These are phyloP conservation scores for Netelia inedita DNA, from an alignment of 2,888 invertebrate species.

Conservation along the genomic window DNA sequence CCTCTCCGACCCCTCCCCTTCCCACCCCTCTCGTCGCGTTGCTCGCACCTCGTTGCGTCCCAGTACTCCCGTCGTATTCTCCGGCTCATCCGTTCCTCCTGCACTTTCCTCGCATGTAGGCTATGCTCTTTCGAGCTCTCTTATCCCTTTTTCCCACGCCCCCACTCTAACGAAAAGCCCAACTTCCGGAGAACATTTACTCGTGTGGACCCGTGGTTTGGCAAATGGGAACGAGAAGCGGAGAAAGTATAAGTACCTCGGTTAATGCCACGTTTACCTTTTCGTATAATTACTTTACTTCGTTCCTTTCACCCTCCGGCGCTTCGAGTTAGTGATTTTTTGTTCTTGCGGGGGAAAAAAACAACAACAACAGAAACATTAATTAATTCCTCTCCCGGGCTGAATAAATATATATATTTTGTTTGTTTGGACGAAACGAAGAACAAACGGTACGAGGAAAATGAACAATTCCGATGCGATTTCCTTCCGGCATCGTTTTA, in stretches of 20 bases:
- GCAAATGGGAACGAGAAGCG: conserved; percentile 5
- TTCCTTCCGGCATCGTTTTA: no score
- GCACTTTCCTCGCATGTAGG: conserved; percentile 45
- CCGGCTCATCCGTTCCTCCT: conserved; percentile 43
- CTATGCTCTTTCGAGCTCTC: neutral
- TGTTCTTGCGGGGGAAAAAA: neutral
- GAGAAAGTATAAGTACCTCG: conserved; percentile 1
- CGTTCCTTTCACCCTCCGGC: neutral
- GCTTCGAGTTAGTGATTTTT: neutral
- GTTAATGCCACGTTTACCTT: conserved; percentile 8
- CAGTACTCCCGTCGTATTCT: conserved; percentile 33
- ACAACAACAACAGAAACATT: no score
- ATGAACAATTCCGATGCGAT: no score
- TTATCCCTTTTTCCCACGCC: neutral
- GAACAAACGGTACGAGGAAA: no score
- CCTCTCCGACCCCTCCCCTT: conserved; percentile 47
- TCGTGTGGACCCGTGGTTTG: neutral
- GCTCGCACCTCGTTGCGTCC: conserved; percentile 6
- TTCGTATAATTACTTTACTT: neutral
- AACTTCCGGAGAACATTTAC: conserved; percentile 49
- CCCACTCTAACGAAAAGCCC: conserved; percentile 31
- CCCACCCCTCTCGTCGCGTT: conserved; percentile 31
- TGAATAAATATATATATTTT: neutral
- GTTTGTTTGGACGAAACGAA: neutral
- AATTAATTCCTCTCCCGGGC: no score